Base-by-base conservation (phyloP, 2,888 invertebrate genomes). In the Electrophaes corylata region DNA sequence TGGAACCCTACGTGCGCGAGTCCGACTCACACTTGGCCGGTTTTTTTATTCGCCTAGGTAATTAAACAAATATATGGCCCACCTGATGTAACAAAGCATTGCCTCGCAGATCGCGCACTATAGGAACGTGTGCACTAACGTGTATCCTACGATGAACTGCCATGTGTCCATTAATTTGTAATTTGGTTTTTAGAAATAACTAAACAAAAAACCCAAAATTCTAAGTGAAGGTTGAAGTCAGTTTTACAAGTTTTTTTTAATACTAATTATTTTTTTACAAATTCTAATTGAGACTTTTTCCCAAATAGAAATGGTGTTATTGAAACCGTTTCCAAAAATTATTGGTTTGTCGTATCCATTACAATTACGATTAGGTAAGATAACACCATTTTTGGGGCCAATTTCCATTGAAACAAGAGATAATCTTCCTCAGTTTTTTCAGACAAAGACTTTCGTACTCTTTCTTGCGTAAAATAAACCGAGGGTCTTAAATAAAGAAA, bases 311-410 rank as follows among this genome's bases (percentile, higher is more conserved):
- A 4, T 16, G 12, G 35, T 14, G 2, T 12, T 33, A 33, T 4
- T 14, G 5, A 14, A 11, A 31, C 45, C 29, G 19, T 18, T 33
- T 29, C 10, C 31, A 11, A 70, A 72, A 61, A 53, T 52, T 64
- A 62, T 65, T 65, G 59, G 45, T 57, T 66, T 39, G 44, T 23
- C 58, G 41, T 64, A 56, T 78, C 72, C 69, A 75, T 81, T 78
- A 73, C 74, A 73, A 76, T 77, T 76, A 75, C 69, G 72, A 81
- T 81, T 75, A 73, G 69, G 78, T 72, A 75, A 82, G 60, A 59
- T 65, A 71, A 77, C 66, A 78, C 67, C 70, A 69, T 69, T 71
- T 55, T 67, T 62, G 76, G 75, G 75, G 76, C n/a, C 74, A 70
- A 63, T 73, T 76, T 73, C 73, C 73, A 78, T 75, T 77, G 76